A percentile compares a stretch with the other conserved stretches of the same genome.
These are phyloP conservation scores for Potamilus streckersoni DNA, from an alignment of 1,140 invertebrate genomes.

Conservation along the genomic window DNA sequence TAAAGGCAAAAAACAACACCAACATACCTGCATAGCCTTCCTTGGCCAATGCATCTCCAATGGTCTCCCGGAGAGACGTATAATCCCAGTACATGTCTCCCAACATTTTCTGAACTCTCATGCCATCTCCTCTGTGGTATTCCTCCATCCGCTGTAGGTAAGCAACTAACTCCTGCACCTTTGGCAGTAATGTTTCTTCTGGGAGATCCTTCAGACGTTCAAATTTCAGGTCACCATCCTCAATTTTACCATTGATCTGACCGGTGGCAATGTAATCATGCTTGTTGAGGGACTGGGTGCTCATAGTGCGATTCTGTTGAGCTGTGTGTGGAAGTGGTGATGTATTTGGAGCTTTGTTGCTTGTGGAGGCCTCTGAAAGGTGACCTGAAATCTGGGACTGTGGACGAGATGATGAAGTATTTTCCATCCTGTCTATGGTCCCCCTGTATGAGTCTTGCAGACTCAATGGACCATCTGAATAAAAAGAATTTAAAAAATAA, in stretches of 20 bases:
- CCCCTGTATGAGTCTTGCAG: conserved; percentile 38
- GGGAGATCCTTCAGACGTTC: conserved; percentile 28
- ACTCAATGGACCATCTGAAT: conserved; percentile 55
- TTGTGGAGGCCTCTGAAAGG: too few relatives aligned
- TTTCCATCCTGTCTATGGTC: too few relatives aligned
- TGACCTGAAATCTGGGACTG: too few relatives aligned
- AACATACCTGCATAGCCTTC: conserved; percentile 52
- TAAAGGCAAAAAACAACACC: too few relatives aligned
- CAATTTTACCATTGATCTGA: conserved; percentile 30
- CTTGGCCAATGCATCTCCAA: conserved; percentile 47
- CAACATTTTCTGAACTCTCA: conserved; percentile 56
- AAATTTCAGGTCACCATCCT: conserved; percentile 25
- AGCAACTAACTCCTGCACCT: conserved; percentile 41
- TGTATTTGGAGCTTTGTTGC: too few relatives aligned
- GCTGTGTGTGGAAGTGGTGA: too few relatives aligned
- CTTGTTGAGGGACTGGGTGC: conserved; percentile 14
- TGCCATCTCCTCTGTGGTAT: conserved; percentile 55
- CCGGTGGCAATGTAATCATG: conserved; percentile 13
- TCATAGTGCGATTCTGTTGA: too few relatives aligned
- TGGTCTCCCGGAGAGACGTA: conserved; percentile 36
- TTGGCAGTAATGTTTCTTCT: conserved; percentile 47
- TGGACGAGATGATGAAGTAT: too few relatives aligned
- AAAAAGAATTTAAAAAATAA: conserved; percentile 1
- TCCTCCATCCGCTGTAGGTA: conserved; percentile 51
- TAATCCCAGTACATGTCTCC: conserved; percentile 62